phyloP scores from a whole-genome alignment of 2,888 invertebrate species.

The Liodrosophila aerea region DNA sequence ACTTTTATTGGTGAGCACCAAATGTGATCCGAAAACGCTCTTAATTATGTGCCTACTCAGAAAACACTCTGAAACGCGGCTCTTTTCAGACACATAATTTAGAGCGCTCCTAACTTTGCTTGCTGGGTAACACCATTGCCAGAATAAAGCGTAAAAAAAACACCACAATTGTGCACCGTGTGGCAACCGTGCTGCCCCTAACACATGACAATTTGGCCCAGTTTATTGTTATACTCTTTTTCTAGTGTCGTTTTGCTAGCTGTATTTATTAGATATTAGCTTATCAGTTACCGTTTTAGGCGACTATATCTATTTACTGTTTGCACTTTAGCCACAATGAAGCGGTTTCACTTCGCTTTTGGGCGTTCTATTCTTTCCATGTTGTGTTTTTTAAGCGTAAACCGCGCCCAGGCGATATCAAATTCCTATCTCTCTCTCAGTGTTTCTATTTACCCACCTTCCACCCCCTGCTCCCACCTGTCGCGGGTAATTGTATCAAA shows the following conservation, averaged over 20 bases:
- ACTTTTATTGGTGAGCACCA: no score
- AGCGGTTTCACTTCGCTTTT: constrained; percentile 6
- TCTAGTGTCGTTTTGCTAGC: no score
- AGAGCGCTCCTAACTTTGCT: no score
- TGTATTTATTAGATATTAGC: constrained; percentile 35
- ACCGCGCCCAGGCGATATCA: constrained; percentile 26
- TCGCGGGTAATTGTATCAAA: constrained; percentile 31
- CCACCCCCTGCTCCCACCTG: constrained; percentile 1
- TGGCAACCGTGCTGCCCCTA: neutral
- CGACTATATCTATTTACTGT: constrained; percentile 24
- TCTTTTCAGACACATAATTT: no score
- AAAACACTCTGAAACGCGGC: no score
- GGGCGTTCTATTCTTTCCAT: no score
- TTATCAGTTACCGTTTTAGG: constrained; percentile 40
- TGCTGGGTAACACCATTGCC: no score
- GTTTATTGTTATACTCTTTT: constrained; percentile 33
- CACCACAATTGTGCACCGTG: no score
- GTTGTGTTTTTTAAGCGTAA: constrained; percentile 8
- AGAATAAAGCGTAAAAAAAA: no score
- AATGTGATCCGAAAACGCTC: no score
- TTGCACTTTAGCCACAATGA: constrained; percentile 20
- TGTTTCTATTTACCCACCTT: no score
- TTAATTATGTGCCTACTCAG: no score
- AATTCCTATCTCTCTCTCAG: constrained; percentile 11
- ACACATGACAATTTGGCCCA: constrained; percentile 46